Base-by-base conservation (phyloP, 1,140 invertebrate species). In the Macrosteles quadrilineatus region DNA sequence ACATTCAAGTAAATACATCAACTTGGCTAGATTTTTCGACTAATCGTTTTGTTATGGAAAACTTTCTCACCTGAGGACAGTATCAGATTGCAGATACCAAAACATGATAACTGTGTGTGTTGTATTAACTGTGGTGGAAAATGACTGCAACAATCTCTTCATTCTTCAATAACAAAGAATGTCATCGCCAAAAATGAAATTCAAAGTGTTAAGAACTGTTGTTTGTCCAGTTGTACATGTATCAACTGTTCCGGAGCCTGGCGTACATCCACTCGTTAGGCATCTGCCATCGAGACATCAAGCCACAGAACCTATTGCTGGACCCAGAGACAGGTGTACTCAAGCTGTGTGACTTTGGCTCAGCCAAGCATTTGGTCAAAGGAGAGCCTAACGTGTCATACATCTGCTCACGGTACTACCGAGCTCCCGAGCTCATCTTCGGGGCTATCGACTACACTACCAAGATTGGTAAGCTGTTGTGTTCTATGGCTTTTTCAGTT, bases 341-440 rank as follows among this genome's bases (percentile, higher is more conserved):
- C 55, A 99, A 99, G 83, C 85, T 99, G 63, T 99, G 97, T 84
- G 98, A 99, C 86, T 99, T 99, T 86, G 98, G 98, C 77, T 97
- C 95, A 80, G 98, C 98, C 75, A 99, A 99, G 82, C 94, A 98
- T 81, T 88, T 99, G 75, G 91, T 99, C 67, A 91, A 91, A 77
- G 96, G 96, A 67, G 98, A 99, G 83, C 97, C 97, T n/a, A 99
- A 99, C 83, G 98, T 99, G 21, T 98, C 97, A 53, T 99, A 99
- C 85, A 99, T 99, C 77, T 99, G 98, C 86, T 99, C 98, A 79
- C 92, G 98, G 76, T 99, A 99, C 83, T 99, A 99, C 83, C 90
- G 96, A 76, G 97, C 97, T 77, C 98, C 98, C 68, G 97, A 99
- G 85, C 88, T 98, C 75, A 99, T 99, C 81, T 99, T 99, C 85